These are phyloP conservation scores for Hyles euphorbiae DNA, from an alignment of 1,140 invertebrate species.

Conservation along the genomic window DNA sequence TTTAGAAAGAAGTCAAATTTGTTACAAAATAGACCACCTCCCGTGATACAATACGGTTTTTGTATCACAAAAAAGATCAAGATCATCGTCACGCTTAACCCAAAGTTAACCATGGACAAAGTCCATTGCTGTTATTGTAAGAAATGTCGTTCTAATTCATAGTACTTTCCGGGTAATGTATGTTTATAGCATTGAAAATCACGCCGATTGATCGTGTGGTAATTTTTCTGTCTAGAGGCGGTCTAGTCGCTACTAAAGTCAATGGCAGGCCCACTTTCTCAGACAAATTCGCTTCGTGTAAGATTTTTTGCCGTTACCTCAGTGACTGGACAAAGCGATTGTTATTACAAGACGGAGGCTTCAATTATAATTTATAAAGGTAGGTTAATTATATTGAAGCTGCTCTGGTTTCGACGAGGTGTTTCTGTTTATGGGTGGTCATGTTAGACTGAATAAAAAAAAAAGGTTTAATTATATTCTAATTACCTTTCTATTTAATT, in stretches of 20 bases:
- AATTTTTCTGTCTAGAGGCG: conserved; percentile 9
- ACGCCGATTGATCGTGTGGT: background rate
- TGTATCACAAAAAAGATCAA: too few species aligned
- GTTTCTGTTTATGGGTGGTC: conserved; percentile 1
- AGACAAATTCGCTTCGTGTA: conserved; percentile 36
- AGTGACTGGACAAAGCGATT: conserved; percentile 52
- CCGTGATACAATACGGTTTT: too few species aligned
- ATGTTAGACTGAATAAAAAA: too few species aligned
- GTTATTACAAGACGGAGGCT: conserved; percentile 41
- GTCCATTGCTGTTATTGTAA: background rate
- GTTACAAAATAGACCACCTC: too few species aligned
- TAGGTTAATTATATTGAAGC: conserved; percentile 39
- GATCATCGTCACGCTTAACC: too few species aligned
- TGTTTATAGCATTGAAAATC: background rate
- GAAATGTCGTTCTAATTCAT: background rate
- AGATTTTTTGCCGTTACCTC: conserved; percentile 51
- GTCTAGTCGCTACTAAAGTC: conserved; percentile 59
- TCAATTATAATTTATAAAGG: conserved; percentile 55
- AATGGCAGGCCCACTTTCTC: conserved; percentile 61
- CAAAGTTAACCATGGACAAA: background rate
- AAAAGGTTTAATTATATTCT: too few species aligned
- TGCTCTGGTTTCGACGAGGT: conserved; percentile 8
- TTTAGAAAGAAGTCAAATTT: too few species aligned
- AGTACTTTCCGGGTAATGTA: background rate
- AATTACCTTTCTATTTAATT: background rate